phyloP scores from a whole-genome alignment of 2,113 vertebrate species.

The Upupa epops region DNA sequence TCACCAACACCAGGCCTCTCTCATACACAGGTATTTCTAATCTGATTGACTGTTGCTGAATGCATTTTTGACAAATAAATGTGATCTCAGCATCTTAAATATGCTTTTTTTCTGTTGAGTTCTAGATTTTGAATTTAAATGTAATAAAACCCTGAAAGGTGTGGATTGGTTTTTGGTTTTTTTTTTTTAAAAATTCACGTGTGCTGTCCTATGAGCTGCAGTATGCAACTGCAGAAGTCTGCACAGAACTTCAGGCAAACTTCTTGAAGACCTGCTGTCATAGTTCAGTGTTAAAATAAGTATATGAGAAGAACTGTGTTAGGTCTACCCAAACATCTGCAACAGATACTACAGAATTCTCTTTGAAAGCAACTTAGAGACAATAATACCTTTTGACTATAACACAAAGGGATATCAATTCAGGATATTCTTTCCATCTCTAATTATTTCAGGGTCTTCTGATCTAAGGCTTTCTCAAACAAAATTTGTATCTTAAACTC shows the following conservation, averaged over 20 bases:
- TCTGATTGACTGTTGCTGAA: neutral
- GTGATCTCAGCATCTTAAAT: neutral
- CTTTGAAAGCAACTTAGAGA: neutral
- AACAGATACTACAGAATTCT: neutral
- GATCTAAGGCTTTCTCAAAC: neutral
- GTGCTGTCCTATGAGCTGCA: neutral
- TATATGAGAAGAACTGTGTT: neutral
- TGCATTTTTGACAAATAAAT: neutral
- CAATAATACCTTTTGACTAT: neutral
- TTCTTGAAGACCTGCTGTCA: neutral
- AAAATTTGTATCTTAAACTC: neutral
- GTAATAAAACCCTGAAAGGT: neutral
- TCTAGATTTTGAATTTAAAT: neutral
- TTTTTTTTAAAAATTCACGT: neutral
- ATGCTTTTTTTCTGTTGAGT: neutral
- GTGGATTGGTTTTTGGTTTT: too few relatives aligned
- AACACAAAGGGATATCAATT: neutral
- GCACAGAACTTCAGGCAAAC: neutral
- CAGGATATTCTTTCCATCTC: neutral
- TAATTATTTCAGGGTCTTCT: neutral
- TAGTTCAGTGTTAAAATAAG: neutral
- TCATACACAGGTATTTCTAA: conserved; percentile 83
- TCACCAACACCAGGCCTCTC: conserved; percentile 94
- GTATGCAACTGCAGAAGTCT: neutral
- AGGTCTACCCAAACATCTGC: neutral